Evolutionary conservation across 2,797 vertebrate genomes (phyloP).

Genomic region (Thripadectes ignobilis): DNA sequence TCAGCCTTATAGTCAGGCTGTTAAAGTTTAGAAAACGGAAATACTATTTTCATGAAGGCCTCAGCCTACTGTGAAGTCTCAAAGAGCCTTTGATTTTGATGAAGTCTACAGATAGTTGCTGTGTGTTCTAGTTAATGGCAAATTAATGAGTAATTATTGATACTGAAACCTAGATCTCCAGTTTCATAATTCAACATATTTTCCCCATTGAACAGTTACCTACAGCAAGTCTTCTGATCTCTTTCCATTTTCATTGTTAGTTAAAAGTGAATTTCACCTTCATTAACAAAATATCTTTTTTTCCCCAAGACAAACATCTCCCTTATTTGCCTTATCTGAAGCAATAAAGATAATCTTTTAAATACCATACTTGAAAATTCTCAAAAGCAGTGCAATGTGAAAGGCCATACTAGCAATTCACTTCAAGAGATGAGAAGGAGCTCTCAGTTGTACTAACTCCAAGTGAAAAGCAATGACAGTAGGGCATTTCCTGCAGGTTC

Average conservation of each 20-base stretch:
- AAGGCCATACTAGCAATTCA: not conserved
- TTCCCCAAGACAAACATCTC: not conserved
- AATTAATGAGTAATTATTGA: not conserved
- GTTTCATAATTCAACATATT: not conserved
- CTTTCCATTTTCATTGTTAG: not conserved
- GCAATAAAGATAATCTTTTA: not conserved
- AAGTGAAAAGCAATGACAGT: not conserved
- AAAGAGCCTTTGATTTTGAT: not conserved
- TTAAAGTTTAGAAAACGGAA: not conserved
- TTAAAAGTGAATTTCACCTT: not conserved
- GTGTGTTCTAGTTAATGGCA: not conserved
- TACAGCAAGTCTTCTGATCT: not conserved
- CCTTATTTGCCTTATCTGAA: not conserved
- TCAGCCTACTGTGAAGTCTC: not conserved
- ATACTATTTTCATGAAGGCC: not conserved
- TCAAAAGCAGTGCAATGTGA: not conserved
- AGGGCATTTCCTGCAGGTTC: not conserved
- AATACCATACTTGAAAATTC: not conserved
- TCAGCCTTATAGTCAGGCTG: not conserved
- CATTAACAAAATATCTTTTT: conserved; percentile 7
- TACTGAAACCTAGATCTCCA: not conserved
- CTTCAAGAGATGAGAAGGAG: not conserved
- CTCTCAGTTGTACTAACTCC: not conserved
- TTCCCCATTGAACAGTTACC: not conserved
- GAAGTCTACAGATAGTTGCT: not conserved